Percentiles rank a stretch among this genome's conserved stretches.
Conservation (phyloP, 2,797 vertebrate genomes). For the Danionella dracula region DNA sequence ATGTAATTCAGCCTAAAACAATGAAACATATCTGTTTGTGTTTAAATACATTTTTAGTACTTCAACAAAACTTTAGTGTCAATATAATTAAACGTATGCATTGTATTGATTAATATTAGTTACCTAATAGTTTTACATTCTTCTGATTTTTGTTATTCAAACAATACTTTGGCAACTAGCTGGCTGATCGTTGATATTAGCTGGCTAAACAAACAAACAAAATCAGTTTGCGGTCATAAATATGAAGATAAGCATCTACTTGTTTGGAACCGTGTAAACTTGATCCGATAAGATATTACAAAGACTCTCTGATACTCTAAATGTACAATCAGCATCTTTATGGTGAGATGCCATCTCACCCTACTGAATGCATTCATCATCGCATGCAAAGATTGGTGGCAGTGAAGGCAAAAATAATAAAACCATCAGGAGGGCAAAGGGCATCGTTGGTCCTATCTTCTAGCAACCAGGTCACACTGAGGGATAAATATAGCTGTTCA, state of each 20-base stretch:
- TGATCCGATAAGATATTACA: neutral
- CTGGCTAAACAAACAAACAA: too few species aligned
- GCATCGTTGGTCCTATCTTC: neutral
- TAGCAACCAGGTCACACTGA: slow-evolving; percentile 20
- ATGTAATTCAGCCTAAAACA: too few species aligned
- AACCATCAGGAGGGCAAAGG: slow-evolving; percentile 1
- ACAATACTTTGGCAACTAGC: too few species aligned
- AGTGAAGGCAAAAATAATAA: slow-evolving; percentile 11
- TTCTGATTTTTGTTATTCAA: too few species aligned
- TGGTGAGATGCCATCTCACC: slow-evolving; percentile 1
- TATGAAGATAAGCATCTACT: neutral
- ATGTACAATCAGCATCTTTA: slow-evolving; percentile 24
- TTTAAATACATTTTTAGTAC: too few species aligned
- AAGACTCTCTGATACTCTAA: neutral
- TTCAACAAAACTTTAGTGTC: too few species aligned
- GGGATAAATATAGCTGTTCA: slow-evolving; percentile 16
- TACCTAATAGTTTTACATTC: too few species aligned
- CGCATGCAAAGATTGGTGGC: slow-evolving; percentile 37
- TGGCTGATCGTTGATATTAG: too few species aligned
- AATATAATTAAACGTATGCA: too few species aligned
- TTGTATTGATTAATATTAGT: too few species aligned
- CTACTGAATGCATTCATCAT: neutral
- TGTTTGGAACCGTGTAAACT: neutral
- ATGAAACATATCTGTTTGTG: too few species aligned
- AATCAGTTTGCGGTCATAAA: too few species aligned